Evolutionary conservation across 2,888 invertebrate species (phyloP).

Genomic region (Thymelicus acteon): DNA sequence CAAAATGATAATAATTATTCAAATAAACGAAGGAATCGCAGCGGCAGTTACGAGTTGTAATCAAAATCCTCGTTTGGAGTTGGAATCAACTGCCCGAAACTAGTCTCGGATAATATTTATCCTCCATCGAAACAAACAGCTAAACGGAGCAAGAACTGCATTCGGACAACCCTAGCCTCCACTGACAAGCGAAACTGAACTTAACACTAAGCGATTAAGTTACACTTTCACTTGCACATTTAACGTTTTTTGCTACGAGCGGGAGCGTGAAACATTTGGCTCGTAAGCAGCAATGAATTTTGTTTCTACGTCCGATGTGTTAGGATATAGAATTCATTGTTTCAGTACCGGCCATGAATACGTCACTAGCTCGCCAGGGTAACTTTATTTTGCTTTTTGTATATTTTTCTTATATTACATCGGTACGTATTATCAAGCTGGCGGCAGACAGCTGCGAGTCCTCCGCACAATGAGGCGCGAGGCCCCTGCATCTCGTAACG

Average conservation of each 20-base stretch:
- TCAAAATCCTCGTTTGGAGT: constrained; percentile 63
- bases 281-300: constrained; percentile 41
- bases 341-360: constrained; percentile 50
- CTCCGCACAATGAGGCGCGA: constrained; percentile 25
- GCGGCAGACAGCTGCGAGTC: constrained; percentile 15
- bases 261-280: constrained; percentile 46
- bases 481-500: constrained; percentile 12
- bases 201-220: constrained; percentile 27
- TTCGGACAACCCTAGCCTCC: constrained; percentile 42
- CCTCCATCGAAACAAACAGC: constrained; percentile 65
- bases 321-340: constrained; percentile 48
- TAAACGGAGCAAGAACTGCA: constrained; percentile 61
- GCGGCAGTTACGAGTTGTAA: constrained; percentile 51
- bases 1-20: constrained; percentile 26
- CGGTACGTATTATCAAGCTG: constrained; percentile 14
- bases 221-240: background rate
- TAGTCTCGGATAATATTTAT: constrained; percentile 72
- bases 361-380: constrained; percentile 52
- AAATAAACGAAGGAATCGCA: constrained; percentile 37
- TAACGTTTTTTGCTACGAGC: constrained; percentile 47
- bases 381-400: constrained; percentile 51
- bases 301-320: constrained; percentile 41
- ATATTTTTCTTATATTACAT: constrained; percentile 46
- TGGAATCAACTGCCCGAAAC: constrained; percentile 63
- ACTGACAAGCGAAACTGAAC: constrained; percentile 46